Conservation (phyloP, 2,797 vertebrate genomes). For the Cossypha heuglini region DNA sequence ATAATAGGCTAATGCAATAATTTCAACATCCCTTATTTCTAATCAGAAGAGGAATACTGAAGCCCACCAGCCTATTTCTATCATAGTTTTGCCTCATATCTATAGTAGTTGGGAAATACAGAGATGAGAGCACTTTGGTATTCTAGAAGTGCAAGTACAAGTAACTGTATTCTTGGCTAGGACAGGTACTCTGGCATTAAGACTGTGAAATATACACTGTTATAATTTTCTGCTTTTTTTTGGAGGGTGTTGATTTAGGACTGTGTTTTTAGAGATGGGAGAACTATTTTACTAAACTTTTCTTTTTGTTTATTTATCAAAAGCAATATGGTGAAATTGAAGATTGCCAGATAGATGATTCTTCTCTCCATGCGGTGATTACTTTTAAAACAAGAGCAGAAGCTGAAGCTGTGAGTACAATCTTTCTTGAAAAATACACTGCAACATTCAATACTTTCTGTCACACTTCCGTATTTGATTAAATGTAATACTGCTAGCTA, state of each 20-base stretch:
- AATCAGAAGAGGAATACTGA: not conserved
- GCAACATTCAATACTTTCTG: not conserved
- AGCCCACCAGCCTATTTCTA: not conserved
- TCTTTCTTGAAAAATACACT: not conserved
- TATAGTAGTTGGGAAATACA: not conserved
- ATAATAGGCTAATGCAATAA: not conserved
- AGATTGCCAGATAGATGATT: conserved; percentile 92
- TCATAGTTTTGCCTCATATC: not conserved
- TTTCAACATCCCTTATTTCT: not conserved
- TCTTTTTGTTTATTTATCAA: conserved; percentile 26
- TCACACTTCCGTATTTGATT: not conserved
- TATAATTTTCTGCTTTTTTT: not conserved
- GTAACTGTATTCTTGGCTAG: not conserved
- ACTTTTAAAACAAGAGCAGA: conserved; percentile 90
- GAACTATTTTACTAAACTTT: conserved; percentile 42
- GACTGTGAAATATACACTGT: not conserved
- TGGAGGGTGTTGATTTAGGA: not conserved
- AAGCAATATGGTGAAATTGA: conserved; percentile 99
- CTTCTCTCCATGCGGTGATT: conserved; percentile 86
- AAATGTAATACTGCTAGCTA: not conserved
- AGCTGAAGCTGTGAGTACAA: conserved; percentile 89
- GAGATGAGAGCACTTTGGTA: rapidly evolving
- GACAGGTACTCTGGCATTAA: not conserved
- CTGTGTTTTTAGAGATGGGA: conserved; percentile 24
- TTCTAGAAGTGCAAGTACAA: not conserved